phyloP scores from a whole-genome alignment of 35 echinoderm and acorn worm species.

The Holothuria glaberrima region DNA sequence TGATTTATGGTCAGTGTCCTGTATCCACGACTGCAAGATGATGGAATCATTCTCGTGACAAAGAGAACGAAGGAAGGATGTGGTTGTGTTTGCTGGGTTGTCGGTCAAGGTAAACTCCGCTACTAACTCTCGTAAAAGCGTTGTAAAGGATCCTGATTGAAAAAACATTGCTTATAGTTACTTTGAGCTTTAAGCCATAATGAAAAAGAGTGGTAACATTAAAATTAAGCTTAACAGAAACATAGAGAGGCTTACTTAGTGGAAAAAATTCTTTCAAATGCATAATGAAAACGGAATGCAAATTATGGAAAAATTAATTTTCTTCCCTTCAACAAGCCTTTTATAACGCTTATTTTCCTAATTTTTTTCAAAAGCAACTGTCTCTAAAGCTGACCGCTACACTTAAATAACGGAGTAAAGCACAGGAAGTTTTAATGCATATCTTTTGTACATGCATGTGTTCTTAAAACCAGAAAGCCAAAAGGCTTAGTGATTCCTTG shows the following conservation, averaged over 20 bases:
- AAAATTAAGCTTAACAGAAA: too few species aligned
- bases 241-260: too few species aligned
- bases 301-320: too few species aligned
- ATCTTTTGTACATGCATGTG: too few species aligned
- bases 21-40: conserved; percentile 94
- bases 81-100: conserved; percentile 97
- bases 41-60: conserved; percentile 97
- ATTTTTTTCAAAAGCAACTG: too few species aligned
- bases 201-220: neutral
- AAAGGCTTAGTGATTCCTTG: too few species aligned
- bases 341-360: too few species aligned
- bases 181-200: neutral
- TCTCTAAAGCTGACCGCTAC: too few species aligned
- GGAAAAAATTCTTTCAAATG: neutral
- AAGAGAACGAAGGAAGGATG: conserved; percentile 80
- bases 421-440: too few species aligned
- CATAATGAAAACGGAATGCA: neutral
- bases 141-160: conserved; percentile 79
- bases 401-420: too few species aligned
- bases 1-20: conserved; percentile 97
- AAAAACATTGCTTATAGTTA: neutral
- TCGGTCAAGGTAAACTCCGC: conserved; percentile 97
- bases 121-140: conserved; percentile 87
- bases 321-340: too few species aligned
- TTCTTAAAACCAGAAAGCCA: too few species aligned